Percentiles rank a stretch among this genome's conserved stretches.
These are phyloP conservation scores for Oreonectes daqikongensis DNA, from an alignment of 2,797 vertebrate species.

Conservation along the genomic window DNA sequence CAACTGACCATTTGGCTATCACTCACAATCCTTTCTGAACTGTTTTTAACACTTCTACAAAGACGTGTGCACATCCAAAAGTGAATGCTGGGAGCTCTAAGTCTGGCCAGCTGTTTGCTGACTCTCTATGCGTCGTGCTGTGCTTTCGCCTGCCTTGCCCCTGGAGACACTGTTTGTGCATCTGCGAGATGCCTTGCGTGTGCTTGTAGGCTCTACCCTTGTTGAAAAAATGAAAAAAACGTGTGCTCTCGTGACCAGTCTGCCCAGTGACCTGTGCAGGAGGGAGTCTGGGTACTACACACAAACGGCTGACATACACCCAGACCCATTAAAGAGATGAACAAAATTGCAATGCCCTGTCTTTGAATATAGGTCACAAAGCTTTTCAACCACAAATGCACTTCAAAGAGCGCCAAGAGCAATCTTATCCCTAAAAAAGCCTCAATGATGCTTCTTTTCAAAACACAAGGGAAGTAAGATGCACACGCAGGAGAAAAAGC, in stretches of 20 bases:
- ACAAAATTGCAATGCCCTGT: slow-evolving; percentile 26
- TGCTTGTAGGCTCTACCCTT: not conserved
- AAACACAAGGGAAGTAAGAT: not conserved
- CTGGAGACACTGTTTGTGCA: slow-evolving; percentile 25
- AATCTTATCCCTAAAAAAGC: not conserved
- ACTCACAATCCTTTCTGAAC: not conserved
- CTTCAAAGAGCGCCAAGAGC: not conserved
- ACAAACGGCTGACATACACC: not conserved
- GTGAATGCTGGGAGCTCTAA: not conserved
- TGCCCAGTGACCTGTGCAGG: slow-evolving; percentile 42
- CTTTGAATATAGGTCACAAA: slow-evolving; percentile 64
- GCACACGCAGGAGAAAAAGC: not conserved
- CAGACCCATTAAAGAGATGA: slow-evolving; percentile 38
- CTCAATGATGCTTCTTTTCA: not conserved
- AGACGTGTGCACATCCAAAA: not conserved
- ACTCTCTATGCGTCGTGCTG: not conserved
- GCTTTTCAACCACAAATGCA: slow-evolving; percentile 57
- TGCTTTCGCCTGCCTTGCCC: not conserved
- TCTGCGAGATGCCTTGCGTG: not conserved
- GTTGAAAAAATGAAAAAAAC: not conserved
- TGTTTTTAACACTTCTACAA: not conserved
- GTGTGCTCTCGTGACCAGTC: slow-evolving; percentile 29
- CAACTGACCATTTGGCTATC: too few species aligned
- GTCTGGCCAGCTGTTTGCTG: not conserved
- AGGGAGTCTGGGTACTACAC: slow-evolving; percentile 7